Conservation (phyloP, 2,797 vertebrate genomes). For the Phaenicophaeus curvirostris region DNA sequence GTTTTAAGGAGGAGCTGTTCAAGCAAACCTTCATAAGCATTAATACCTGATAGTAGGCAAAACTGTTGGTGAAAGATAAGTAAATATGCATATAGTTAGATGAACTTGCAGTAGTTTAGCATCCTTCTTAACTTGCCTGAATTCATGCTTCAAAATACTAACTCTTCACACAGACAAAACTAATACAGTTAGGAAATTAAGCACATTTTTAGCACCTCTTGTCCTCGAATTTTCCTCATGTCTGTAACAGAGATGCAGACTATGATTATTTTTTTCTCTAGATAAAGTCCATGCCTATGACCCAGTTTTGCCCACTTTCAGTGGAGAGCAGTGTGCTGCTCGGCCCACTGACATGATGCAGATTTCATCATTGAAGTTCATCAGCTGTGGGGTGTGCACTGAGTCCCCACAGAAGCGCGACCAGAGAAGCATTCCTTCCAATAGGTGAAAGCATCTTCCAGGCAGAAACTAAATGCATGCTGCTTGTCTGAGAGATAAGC, state of each 20-base stretch:
- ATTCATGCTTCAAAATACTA: neutral
- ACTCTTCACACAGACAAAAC: neutral
- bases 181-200: neutral
- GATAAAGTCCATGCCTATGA: neutral
- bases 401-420: neutral
- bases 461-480: neutral
- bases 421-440: neutral
- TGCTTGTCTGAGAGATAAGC: neutral
- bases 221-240: neutral
- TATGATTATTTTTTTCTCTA: neutral
- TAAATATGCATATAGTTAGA: neutral
- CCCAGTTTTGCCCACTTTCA: neutral
- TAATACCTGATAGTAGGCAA: neutral
- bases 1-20: neutral
- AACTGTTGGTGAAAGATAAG: neutral
- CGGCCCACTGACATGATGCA: accelerated
- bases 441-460: neutral
- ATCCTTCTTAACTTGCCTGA: neutral
- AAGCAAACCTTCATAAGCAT: neutral
- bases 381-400: neutral
- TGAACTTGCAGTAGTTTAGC: neutral
- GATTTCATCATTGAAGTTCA: neutral
- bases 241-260: neutral
- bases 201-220: neutral
- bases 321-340: neutral